phyloP scores from a whole-genome alignment of 1,140 invertebrate genomes.

The Carposina sasakii region DNA sequence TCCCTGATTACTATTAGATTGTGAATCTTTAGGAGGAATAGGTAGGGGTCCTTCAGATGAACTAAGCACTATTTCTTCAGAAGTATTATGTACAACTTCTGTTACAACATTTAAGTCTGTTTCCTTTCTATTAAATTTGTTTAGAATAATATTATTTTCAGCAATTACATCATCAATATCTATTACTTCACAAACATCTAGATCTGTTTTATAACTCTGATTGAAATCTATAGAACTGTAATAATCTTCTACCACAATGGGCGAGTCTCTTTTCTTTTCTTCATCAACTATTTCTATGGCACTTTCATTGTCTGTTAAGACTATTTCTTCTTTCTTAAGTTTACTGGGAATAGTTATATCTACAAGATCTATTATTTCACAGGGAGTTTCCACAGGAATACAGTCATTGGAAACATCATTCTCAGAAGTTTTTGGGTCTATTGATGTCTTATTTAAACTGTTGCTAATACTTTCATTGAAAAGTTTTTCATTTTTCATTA shows the following conservation, averaged over 20 bases:
- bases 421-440: too few species aligned
- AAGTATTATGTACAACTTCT: slow-evolving; percentile 1
- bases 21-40: too few species aligned
- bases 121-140: slow-evolving; percentile 13
- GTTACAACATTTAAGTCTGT: slow-evolving; percentile 2
- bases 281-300: slow-evolving; percentile 19
- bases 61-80: too few species aligned
- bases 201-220: background rate
- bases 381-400: too few species aligned
- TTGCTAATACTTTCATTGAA: slow-evolving; percentile 30
- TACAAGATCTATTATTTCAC: slow-evolving; percentile 23
- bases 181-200: slow-evolving; percentile 8
- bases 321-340: too few species aligned
- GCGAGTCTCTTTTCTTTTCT: too few species aligned
- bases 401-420: too few species aligned
- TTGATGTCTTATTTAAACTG: too few species aligned
- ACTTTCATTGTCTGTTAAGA: slow-evolving; percentile 5
- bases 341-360: too few species aligned
- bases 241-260: too few species aligned
- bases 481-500: slow-evolving; percentile 27
- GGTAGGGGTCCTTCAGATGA: too few species aligned
- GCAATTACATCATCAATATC: slow-evolving; percentile 21
- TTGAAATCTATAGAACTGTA: background rate
- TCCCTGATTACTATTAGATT: too few species aligned
- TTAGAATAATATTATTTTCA: slow-evolving; percentile 21